These are phyloP conservation scores for Pissodes strobi DNA, from an alignment of 1,140 invertebrate genomes.

Conservation along the genomic window DNA sequence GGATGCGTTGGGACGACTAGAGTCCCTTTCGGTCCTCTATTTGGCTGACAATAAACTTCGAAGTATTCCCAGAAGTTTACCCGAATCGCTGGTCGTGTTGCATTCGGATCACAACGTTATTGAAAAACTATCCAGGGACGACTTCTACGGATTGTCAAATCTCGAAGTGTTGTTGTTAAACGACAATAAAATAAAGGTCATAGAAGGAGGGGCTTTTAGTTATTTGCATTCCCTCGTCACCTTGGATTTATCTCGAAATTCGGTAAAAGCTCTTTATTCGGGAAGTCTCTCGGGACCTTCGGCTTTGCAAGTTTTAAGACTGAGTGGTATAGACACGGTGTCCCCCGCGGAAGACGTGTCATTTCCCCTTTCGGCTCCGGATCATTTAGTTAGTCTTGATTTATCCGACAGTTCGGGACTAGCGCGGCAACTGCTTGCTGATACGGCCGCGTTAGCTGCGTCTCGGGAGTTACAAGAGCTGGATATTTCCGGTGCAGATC, in stretches of 20 bases:
- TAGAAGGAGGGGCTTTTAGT: slow-evolving; percentile 69
- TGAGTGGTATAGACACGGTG: slow-evolving; percentile 68
- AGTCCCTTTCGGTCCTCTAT: slow-evolving; percentile 77
- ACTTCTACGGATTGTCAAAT: slow-evolving; percentile 71
- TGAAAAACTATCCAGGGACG: slow-evolving; percentile 63
- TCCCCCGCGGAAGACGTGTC: slow-evolving; percentile 65
- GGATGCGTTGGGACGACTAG: slow-evolving; percentile 80
- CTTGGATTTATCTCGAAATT: slow-evolving; percentile 79
- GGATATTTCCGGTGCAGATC: slow-evolving; percentile 67
- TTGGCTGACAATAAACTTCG: slow-evolving; percentile 75
- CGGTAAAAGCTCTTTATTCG: slow-evolving; percentile 67
- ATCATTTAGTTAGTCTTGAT: slow-evolving; percentile 71
- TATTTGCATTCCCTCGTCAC: slow-evolving; percentile 67
- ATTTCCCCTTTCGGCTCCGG: slow-evolving; percentile 71
- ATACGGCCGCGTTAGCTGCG: slow-evolving; percentile 70
- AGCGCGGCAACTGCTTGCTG: slow-evolving; percentile 68
- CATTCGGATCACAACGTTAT: slow-evolving; percentile 68
- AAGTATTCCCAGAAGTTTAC: slow-evolving; percentile 69
- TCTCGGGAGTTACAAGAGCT: slow-evolving; percentile 70
- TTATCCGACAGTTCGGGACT: slow-evolving; percentile 74
- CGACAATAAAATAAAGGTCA: slow-evolving; percentile 67
- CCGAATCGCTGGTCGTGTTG: slow-evolving; percentile 64
- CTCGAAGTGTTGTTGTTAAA: slow-evolving; percentile 72
- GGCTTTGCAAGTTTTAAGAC: slow-evolving; percentile 66
- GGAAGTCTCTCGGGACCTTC: slow-evolving; percentile 70